Percentiles rank a stretch among this genome's conserved stretches.
Evolutionary conservation across 1,140 invertebrate genomes (phyloP).

Genomic region (Oreohelix idahoensis): DNA sequence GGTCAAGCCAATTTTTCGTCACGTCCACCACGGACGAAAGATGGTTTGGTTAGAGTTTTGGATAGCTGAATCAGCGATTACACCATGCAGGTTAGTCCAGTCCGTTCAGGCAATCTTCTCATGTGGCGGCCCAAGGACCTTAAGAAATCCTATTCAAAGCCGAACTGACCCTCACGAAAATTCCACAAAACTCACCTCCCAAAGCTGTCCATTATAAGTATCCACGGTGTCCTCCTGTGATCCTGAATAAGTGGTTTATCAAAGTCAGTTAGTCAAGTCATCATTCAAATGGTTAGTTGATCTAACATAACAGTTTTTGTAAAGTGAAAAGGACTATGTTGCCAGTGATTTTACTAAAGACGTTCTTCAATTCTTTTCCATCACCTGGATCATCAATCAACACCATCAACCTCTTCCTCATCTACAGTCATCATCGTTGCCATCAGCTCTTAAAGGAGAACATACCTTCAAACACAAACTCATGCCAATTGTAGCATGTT

Average conservation of each 20-base stretch:
- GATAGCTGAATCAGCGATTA: constrained; percentile 92
- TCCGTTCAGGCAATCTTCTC: constrained; percentile 95
- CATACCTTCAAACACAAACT: too few species aligned
- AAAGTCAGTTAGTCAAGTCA: too few species aligned
- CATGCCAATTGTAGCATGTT: too few species aligned
- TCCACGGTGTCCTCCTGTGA: constrained; percentile 58
- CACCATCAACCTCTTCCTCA: too few species aligned
- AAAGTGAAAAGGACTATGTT: too few species aligned
- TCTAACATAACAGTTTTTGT: too few species aligned
- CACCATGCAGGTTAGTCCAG: constrained; percentile 93
- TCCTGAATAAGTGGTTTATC: constrained; percentile 40
- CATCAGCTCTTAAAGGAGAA: too few species aligned
- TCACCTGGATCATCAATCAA: too few species aligned
- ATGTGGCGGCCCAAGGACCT: constrained; percentile 90
- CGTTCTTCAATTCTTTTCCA: too few species aligned
- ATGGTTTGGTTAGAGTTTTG: constrained; percentile 91
- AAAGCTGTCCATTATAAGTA: constrained; percentile 67
- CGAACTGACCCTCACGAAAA: constrained; percentile 85
- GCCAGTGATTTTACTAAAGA: too few species aligned
- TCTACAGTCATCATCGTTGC: too few species aligned
- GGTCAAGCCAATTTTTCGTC: constrained; percentile 86
- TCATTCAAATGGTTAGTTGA: too few species aligned
- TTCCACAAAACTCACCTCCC: constrained; percentile 70
- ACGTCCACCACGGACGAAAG: constrained; percentile 97
- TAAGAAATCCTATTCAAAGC: constrained; percentile 88